Percentiles rank a stretch among this genome's conserved stretches.
Evolutionary conservation across 2,797 vertebrate genomes (phyloP).

Genomic region (Sternotherus odoratus): DNA sequence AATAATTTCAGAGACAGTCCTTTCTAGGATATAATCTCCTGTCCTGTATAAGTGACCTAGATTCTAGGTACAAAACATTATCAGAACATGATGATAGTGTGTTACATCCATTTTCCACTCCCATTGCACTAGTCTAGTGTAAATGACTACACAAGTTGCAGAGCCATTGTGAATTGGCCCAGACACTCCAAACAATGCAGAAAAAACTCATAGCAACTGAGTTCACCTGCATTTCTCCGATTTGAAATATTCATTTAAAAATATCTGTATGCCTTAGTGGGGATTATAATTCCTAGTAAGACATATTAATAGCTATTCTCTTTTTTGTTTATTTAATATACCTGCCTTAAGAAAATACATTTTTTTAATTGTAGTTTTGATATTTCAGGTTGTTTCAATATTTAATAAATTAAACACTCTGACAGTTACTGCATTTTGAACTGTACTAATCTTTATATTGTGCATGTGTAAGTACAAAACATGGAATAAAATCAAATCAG

Average conservation of each 20-base stretch:
- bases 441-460: neutral
- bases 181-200: neutral
- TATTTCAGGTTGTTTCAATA: neutral
- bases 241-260: neutral
- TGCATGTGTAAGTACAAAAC: neutral
- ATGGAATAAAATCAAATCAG: neutral
- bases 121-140: neutral
- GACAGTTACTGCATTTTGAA: neutral
- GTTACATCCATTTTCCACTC: neutral
- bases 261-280: neutral
- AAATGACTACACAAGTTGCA: neutral
- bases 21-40: neutral
- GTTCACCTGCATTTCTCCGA: neutral
- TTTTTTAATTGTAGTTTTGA: neutral
- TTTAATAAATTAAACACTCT: neutral
- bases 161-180: neutral
- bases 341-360: neutral
- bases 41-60: slow-evolving; percentile 9
- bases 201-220: neutral
- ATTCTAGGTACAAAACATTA: slow-evolving; percentile 10
- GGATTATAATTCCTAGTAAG: neutral
- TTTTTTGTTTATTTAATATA: neutral
- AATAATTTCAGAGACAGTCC: neutral
- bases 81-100: slow-evolving; percentile 8
- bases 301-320: neutral